Evolutionary conservation across 2,888 invertebrate species (phyloP).

Genomic region (Megaustenia siamemsis): DNA sequence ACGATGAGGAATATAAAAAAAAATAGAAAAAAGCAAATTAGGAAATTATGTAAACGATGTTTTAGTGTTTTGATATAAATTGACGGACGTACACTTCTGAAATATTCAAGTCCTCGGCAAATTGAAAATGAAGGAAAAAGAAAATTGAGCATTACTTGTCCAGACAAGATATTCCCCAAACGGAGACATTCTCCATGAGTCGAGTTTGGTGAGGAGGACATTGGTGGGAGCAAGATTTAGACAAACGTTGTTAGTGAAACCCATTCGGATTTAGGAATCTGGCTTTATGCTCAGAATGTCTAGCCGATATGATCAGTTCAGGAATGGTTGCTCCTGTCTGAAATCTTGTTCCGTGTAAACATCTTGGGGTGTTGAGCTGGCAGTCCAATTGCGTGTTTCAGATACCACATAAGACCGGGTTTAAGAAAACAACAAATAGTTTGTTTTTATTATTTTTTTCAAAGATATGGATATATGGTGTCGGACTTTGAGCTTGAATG

Average conservation of each 20-base stretch:
- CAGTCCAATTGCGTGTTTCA: background rate
- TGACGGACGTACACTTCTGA: background rate
- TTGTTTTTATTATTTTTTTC: too few relatives aligned
- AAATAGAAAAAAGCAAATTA: too few relatives aligned
- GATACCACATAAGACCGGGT: too few relatives aligned
- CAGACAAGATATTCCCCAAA: background rate
- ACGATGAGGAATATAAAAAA: too few relatives aligned
- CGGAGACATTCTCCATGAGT: background rate
- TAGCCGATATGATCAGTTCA: background rate
- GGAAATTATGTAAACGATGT: too few relatives aligned
- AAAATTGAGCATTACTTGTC: slow-evolving; percentile 3
- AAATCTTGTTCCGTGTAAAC: background rate
- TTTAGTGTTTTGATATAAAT: background rate
- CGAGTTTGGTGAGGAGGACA: background rate
- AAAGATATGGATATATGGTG: too few relatives aligned
- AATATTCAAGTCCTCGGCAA: background rate
- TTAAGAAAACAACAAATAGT: too few relatives aligned
- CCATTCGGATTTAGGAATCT: slow-evolving; percentile 15
- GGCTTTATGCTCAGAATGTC: slow-evolving; percentile 8
- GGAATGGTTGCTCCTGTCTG: background rate
- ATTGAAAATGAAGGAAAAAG: background rate
- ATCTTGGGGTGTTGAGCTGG: background rate
- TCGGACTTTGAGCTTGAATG: too few relatives aligned
- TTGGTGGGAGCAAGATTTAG: background rate
- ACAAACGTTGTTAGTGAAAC: slow-evolving; percentile 9